Evolutionary conservation across 1,140 invertebrate species (phyloP).

Genomic region (Epicauta chinensis): DNA sequence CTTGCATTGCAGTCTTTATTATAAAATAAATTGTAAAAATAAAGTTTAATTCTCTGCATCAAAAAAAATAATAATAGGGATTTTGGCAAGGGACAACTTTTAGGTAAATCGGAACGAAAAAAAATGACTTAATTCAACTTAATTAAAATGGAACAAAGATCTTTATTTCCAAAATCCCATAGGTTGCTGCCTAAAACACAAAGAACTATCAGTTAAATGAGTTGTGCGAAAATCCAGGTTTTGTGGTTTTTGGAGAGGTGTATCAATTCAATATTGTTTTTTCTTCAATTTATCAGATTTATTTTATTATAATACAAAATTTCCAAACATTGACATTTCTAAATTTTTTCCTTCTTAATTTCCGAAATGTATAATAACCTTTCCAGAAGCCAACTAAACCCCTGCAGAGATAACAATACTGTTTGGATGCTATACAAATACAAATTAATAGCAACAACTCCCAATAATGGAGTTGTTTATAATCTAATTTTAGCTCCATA

Average conservation of each 20-base stretch:
- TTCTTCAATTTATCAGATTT: too few species aligned
- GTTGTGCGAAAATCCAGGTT: slow-evolving; percentile 20
- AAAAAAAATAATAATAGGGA: too few species aligned
- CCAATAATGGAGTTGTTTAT: neutral
- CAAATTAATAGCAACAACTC: slow-evolving; percentile 7
- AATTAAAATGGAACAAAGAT: slow-evolving; percentile 47
- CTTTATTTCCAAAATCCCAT: slow-evolving; percentile 50
- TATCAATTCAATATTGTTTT: slow-evolving; percentile 16
- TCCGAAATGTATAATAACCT: slow-evolving; percentile 70
- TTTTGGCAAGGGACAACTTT: too few species aligned
- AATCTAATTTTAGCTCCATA: neutral
- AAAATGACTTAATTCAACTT: slow-evolving; percentile 32
- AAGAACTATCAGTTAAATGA: slow-evolving; percentile 33
- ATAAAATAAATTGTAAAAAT: too few species aligned
- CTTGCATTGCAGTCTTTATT: too few species aligned
- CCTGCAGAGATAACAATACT: slow-evolving; percentile 52
- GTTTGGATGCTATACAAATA: slow-evolving; percentile 27
- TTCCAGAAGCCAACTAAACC: slow-evolving; percentile 69
- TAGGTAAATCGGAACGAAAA: slow-evolving; percentile 2
- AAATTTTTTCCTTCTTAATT: slow-evolving; percentile 47
- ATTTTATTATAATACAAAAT: neutral
- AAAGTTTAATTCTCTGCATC: too few species aligned
- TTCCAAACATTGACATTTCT: slow-evolving; percentile 8
- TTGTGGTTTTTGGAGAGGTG: slow-evolving; percentile 31
- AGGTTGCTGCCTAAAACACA: slow-evolving; percentile 45